Conservation (phyloP, 23 tunicate species). For the Ascidia mentula region DNA sequence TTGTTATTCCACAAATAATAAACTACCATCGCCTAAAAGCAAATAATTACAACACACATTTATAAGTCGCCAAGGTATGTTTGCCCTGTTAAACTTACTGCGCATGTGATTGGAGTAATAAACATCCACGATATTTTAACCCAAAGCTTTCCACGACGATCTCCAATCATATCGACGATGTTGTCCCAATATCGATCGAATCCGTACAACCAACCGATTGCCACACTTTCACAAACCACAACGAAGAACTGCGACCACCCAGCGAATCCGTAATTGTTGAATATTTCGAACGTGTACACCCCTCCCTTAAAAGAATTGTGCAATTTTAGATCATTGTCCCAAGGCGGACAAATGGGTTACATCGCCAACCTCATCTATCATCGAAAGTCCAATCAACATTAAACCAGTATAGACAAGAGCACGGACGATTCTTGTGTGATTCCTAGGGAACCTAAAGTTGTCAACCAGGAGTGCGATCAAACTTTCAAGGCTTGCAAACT, state of each 20-base stretch:
- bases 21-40: neutral
- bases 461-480: neutral
- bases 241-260: constrained; percentile 2
- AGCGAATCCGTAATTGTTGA: constrained; percentile 8
- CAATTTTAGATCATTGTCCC: neutral
- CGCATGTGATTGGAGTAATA: neutral
- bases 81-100: neutral
- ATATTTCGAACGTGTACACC: constrained; percentile 1
- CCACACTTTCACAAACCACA: neutral
- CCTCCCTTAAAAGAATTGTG: neutral
- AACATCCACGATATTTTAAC: neutral
- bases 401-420: neutral
- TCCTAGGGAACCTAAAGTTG: neutral
- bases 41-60: no score
- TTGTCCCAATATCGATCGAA: neutral
- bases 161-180: neutral
- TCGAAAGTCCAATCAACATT: neutral
- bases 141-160: neutral
- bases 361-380: neutral
- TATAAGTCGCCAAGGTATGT: no score
- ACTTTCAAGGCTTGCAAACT: neutral
- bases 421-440: neutral
- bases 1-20: neutral
- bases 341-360: neutral
- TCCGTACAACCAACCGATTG: constrained; percentile 11